Percentiles rank a stretch among this genome's conserved stretches.
Evolutionary conservation across 2,113 vertebrate species (phyloP).

Genomic region (Dicaeum eximium): DNA sequence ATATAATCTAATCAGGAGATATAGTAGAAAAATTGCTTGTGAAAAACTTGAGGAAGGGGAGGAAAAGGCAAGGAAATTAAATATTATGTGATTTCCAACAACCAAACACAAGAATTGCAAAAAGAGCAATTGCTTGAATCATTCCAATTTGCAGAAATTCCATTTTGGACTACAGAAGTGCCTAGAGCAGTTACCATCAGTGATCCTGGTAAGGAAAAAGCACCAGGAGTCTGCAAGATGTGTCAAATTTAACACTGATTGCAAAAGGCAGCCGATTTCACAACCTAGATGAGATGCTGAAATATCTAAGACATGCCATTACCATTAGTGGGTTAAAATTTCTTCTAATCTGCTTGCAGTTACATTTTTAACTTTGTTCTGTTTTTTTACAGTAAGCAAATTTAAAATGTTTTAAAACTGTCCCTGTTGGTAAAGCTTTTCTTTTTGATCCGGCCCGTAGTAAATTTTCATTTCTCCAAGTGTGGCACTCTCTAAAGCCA

Average conservation of each 20-base stretch:
- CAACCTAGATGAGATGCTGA: neutral
- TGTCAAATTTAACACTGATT: neutral
- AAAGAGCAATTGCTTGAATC: neutral
- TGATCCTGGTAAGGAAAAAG: neutral
- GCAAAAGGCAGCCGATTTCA: neutral
- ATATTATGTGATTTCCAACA: neutral
- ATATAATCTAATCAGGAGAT: neutral
- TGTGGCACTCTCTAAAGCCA: neutral
- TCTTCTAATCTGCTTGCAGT: neutral
- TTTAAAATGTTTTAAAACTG: neutral
- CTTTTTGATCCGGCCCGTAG: rapidly evolving
- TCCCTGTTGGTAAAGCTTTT: neutral
- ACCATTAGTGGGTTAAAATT: neutral
- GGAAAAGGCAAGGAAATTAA: neutral
- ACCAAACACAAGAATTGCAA: neutral
- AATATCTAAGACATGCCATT: neutral
- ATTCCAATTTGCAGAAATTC: neutral
- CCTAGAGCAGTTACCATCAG: neutral
- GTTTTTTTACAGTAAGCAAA: neutral
- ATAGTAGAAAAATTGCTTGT: neutral
- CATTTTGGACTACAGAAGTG: neutral
- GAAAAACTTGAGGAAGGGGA: neutral
- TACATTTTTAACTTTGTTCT: neutral
- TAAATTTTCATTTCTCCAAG: neutral
- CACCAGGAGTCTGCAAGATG: neutral